phyloP scores from a whole-genome alignment of 35 echinoderm and acorn worm species.

The Lytechinus pictus region DNA sequence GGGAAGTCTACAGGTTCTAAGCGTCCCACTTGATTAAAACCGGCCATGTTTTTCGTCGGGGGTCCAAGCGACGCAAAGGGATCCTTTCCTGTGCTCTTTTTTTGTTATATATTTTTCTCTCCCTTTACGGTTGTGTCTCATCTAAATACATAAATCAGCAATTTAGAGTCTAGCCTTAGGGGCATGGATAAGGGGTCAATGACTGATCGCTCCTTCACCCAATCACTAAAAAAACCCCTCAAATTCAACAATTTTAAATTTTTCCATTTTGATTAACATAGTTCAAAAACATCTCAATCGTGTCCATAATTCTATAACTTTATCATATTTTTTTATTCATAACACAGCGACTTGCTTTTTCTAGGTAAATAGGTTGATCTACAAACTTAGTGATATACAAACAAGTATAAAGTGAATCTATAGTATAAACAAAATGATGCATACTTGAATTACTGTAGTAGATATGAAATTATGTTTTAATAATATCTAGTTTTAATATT shows the following conservation, averaged over 20 bases:
- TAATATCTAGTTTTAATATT: no score
- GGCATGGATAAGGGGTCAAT: conserved; percentile 16
- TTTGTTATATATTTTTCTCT: background rate
- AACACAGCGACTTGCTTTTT: no score
- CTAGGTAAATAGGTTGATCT: background rate
- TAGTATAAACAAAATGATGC: no score
- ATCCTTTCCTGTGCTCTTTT: conserved; percentile 19
- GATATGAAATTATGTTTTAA: no score
- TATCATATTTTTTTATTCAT: no score
- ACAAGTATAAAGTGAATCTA: background rate
- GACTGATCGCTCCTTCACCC: conserved; percentile 28
- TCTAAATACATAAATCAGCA: conserved; percentile 55
- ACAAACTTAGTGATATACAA: background rate
- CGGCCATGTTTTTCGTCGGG: conserved; percentile 26
- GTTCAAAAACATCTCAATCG: no score
- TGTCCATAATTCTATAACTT: no score
- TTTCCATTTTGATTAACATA: background rate
- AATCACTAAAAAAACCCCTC: conserved; percentile 1
- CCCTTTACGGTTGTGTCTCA: conserved; percentile 11
- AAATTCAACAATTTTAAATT: background rate
- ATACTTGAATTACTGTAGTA: no score
- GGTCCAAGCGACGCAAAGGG: conserved; percentile 12
- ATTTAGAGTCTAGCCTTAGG: conserved; percentile 1
- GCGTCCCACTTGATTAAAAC: conserved; percentile 35
- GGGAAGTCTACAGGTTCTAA: conserved; percentile 33